Base-by-base conservation (phyloP, 2,113 vertebrate species). In the Hippotragus niger region DNA sequence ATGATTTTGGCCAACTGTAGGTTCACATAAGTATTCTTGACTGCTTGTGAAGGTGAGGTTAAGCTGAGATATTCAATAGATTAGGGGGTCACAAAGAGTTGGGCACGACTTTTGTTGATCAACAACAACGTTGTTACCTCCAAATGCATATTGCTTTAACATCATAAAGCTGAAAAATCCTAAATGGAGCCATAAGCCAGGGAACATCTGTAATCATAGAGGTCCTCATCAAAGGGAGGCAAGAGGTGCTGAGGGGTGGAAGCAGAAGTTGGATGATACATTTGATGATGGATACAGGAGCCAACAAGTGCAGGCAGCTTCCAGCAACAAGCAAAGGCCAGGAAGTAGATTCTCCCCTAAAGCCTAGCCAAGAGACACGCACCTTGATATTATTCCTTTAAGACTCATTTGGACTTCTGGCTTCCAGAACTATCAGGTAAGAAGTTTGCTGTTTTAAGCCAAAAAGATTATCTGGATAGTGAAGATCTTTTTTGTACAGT, bases 201-300 rank as follows among this genome's bases (percentile, higher is more conserved):
- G 50, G 19, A 53, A 82, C 6, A 6, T 82, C 6, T 67, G 5
- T 27, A 15, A 90, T n/a, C 43, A 67, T 11, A 45, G 33, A 6
- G 0, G 2, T 17, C 10, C 6, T 55, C 13, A 6, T 8, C 23
- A 36, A 11, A 50, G 15, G 10, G 17, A 58, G 14, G 74, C 2
- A 29, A 29, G 16, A 91, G 5, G 31, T 25, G 31, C 67, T 43
- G 13, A 27, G 45, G 12, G 3, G 36, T 16, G 12, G 29, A 64
- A 40, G 21, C 2, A 47, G 31, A 60, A 7, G 16, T 6, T 12
- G 12, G 10, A 1, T 7, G 16, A 1, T 4, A 1, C 15, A 12
- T n/a, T 36, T 83, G 40, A 40, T 3, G 2, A 23, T n/a, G 3
- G 17, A 87, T 14, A 27, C 2, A 15, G 27, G 5, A 14, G 14